phyloP scores from a whole-genome alignment of 2,113 vertebrate genomes.

The Poecilia latipinna region DNA sequence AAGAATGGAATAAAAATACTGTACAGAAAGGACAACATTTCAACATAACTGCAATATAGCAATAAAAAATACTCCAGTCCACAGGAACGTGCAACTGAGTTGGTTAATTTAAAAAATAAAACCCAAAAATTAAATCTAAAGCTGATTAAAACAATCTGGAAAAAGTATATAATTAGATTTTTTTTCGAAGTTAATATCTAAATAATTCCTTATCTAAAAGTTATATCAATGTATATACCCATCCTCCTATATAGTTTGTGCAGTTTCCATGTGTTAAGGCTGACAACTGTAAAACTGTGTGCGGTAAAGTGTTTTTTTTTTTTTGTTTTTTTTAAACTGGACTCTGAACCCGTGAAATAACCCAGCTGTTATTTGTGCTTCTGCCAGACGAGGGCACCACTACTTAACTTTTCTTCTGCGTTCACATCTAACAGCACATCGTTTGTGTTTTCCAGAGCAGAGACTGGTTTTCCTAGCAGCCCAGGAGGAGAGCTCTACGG shows the following conservation, averaged over 20 bases:
- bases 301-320: too few species aligned
- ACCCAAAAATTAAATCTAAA: too few species aligned
- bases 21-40: too few species aligned
- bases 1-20: too few species aligned
- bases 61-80: too few species aligned
- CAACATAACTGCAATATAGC: too few species aligned
- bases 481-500: constrained; percentile 86
- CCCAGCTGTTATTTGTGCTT: neutral
- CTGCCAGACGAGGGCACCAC: constrained; percentile 44
- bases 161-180: neutral
- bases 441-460: constrained; percentile 81
- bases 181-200: neutral
- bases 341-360: neutral
- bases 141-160: too few species aligned
- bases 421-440: neutral
- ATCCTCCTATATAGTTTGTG: too few species aligned
- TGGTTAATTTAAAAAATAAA: too few species aligned
- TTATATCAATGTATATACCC: neutral
- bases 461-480: constrained; percentile 89
- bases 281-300: neutral
- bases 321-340: too few species aligned
- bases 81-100: too few species aligned
- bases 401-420: constrained; percentile 3
- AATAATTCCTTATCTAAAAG: neutral
- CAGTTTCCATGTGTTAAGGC: neutral